A percentile compares a stretch with the other conserved stretches of the same genome.
These are phyloP conservation scores for Pitangus sulphuratus DNA, from an alignment of 2,797 vertebrate genomes.

Conservation along the genomic window DNA sequence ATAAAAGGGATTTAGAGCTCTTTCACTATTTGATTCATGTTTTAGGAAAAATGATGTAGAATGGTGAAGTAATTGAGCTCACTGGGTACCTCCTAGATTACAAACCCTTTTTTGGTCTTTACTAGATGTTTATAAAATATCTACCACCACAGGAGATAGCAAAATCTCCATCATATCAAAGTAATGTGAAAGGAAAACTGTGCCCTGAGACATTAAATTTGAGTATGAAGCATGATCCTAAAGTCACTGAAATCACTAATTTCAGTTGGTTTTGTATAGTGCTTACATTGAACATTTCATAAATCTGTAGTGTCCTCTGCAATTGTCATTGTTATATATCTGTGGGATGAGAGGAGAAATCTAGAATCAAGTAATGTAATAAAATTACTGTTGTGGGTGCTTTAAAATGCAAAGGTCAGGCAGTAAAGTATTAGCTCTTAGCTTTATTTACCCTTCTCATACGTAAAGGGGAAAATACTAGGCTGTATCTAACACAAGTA, in stretches of 20 bases:
- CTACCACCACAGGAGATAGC: background rate
- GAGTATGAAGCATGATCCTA: background rate
- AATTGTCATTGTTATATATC: background rate
- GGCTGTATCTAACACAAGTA: background rate
- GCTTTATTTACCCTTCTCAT: slow-evolving; percentile 5
- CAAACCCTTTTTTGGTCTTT: background rate
- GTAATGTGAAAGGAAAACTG: background rate
- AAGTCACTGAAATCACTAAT: background rate
- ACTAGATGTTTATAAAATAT: background rate
- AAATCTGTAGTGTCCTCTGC: background rate
- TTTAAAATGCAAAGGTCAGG: background rate
- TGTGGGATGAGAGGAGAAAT: background rate
- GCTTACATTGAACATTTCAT: background rate
- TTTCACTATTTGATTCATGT: background rate
- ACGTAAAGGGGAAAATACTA: background rate
- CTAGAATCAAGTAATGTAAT: background rate
- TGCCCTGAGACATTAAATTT: background rate
- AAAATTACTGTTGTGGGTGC: background rate
- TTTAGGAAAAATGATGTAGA: background rate
- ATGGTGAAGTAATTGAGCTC: background rate
- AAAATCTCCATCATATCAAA: background rate
- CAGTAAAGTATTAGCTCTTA: background rate
- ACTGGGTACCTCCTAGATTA: background rate
- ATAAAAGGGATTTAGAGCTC: background rate
- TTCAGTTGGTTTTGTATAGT: background rate